Conservation (phyloP, 2,888 invertebrate genomes). For the Panopea generosa region DNA sequence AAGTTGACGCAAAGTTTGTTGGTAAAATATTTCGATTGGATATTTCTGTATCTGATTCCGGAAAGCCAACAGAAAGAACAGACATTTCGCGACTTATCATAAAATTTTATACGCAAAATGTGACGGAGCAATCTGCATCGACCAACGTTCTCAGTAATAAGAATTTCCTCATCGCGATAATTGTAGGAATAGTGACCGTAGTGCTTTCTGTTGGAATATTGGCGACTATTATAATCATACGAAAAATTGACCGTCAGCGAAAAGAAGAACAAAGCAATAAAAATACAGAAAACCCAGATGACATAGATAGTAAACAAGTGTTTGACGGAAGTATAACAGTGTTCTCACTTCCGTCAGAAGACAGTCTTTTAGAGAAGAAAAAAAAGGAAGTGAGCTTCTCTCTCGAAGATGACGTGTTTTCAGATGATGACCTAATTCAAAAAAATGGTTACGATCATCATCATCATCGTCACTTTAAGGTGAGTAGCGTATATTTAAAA, state of each 20-base stretch:
- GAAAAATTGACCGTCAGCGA: conserved; percentile 50
- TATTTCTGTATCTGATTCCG: conserved; percentile 58
- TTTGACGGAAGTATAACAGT: conserved; percentile 66
- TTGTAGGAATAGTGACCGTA: conserved; percentile 64
- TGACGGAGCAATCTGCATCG: conserved; percentile 25
- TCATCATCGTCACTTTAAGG: conserved; percentile 53
- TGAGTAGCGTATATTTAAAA: conserved; percentile 45
- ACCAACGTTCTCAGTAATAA: conserved; percentile 53
- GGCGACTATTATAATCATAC: conserved; percentile 62
- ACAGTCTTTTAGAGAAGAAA: conserved; percentile 56
- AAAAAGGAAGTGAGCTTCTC: conserved; percentile 65
- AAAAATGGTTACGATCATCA: conserved; percentile 47
- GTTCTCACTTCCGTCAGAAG: conserved; percentile 61
- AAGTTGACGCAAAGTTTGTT: conserved; percentile 37
- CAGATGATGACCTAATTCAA: conserved; percentile 59
- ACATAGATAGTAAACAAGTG: conserved; percentile 36
- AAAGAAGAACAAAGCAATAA: conserved; percentile 43
- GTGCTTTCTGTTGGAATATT: conserved; percentile 67
- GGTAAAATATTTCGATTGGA: conserved; percentile 45
- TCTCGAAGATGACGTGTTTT: conserved; percentile 62
- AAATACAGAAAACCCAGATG: conserved; percentile 32
- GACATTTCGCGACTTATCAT: conserved; percentile 42
- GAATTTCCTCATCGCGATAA: conserved; percentile 67
- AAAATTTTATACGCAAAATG: conserved; percentile 39
- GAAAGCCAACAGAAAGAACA: conserved; percentile 49